Evolutionary conservation across 2,888 invertebrate genomes (phyloP).

Genomic region (Drosophila austrosaltans): DNA sequence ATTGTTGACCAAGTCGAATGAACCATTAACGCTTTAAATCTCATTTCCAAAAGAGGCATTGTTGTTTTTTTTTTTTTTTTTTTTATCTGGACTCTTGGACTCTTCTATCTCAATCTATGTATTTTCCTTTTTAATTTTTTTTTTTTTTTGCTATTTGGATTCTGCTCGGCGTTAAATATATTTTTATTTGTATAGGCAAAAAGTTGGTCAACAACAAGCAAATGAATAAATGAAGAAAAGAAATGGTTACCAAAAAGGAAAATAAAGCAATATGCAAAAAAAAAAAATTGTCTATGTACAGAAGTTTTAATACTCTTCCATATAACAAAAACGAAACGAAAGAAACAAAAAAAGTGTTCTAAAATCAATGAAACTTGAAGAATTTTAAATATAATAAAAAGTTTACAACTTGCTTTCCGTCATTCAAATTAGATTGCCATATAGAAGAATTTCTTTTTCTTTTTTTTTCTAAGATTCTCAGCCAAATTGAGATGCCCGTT

Average conservation of each 20-base stretch:
- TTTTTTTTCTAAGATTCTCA: no score
- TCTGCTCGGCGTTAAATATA: conserved; percentile 4
- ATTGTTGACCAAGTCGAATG: no score
- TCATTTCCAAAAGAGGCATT: neutral
- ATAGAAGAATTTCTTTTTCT: no score
- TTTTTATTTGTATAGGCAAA: conserved; percentile 9
- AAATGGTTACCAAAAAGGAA: neutral
- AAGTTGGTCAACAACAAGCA: conserved; percentile 8
- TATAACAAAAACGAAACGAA: no score
- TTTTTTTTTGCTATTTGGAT: conserved; percentile 1
- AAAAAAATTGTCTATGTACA: neutral
- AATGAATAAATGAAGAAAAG: conserved; percentile 8
- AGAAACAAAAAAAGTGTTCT: no score
- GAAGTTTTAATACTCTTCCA: neutral
- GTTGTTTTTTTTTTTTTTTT: neutral
- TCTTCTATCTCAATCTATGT: neutral
- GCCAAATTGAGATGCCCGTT: neutral
- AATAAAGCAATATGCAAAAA: neutral
- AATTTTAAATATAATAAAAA: no score
- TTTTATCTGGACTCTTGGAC: neutral
- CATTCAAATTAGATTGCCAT: no score
- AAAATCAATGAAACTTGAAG: no score
- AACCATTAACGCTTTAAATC: neutral
- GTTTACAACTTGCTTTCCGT: no score
- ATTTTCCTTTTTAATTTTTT: neutral